These are phyloP conservation scores for Ctenicera cuprea DNA, from an alignment of 2,888 invertebrate genomes.

Conservation along the genomic window DNA sequence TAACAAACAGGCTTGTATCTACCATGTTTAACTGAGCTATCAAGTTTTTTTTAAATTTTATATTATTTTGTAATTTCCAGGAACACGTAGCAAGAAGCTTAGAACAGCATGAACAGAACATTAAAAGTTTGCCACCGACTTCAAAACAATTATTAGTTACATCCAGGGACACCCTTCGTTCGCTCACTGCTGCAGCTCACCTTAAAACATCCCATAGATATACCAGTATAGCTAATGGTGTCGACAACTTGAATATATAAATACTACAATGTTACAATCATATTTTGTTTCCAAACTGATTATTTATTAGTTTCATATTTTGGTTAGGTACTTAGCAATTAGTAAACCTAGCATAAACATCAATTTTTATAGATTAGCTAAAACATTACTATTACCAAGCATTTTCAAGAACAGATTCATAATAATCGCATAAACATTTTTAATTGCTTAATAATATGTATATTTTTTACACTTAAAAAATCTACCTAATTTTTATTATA, in stretches of 20 bases:
- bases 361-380: no score
- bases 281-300: no score
- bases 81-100: slow-evolving; percentile 60
- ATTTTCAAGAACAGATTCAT: no score
- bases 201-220: slow-evolving; percentile 58
- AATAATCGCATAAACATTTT: no score
- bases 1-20: no score
- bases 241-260: slow-evolving; percentile 37
- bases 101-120: slow-evolving; percentile 29
- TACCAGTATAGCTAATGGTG: slow-evolving; percentile 50
- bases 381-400: no score
- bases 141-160: not conserved
- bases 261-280: not conserved
- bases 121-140: slow-evolving; percentile 1
- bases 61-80: slow-evolving; percentile 60
- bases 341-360: no score
- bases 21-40: not conserved
- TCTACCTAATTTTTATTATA: no score
- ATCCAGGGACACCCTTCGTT: slow-evolving; percentile 55
- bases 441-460: no score
- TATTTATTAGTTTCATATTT: no score
- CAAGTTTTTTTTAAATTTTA: slow-evolving; percentile 8
- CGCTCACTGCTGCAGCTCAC: slow-evolving; percentile 54
- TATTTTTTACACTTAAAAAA: no score
- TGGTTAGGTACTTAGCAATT: no score